A percentile compares a stretch with the other conserved stretches of the same genome.
phyloP scores from a whole-genome alignment of 2,113 vertebrate genomes.

The Thamnophis sirtalis region DNA sequence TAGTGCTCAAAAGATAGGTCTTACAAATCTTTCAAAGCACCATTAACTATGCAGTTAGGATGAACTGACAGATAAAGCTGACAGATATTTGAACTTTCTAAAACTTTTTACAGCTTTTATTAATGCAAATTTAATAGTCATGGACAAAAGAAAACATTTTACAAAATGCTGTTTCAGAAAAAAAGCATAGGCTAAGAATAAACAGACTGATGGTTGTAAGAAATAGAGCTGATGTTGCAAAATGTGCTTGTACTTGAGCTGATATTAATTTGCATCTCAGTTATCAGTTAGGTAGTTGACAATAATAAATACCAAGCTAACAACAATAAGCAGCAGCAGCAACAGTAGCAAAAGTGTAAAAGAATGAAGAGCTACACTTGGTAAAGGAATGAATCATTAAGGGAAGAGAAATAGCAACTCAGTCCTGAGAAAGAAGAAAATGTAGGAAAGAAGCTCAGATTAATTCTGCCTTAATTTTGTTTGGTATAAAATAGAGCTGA shows the following conservation, averaged over 20 bases:
- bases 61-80: background rate
- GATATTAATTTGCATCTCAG: background rate
- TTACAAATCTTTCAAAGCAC: background rate
- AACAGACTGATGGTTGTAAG: background rate
- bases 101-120: background rate
- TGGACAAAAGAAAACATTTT: background rate
- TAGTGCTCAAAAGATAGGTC: no score
- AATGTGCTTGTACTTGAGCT: background rate
- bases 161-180: background rate
- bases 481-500: background rate
- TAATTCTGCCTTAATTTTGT: background rate
- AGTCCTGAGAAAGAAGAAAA: background rate
- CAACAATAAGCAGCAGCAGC: background rate
- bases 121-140: background rate
- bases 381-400: background rate
- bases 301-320: background rate
- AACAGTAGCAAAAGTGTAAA: background rate
- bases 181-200: background rate
- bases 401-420: background rate
- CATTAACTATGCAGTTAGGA: background rate
- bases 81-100: background rate
- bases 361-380: background rate
- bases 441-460: background rate
- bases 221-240: background rate
- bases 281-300: background rate